A percentile compares a stretch with the other conserved stretches of the same genome.
Evolutionary conservation across 2,113 vertebrate species (phyloP).

Genomic region (Butorides virescens): DNA sequence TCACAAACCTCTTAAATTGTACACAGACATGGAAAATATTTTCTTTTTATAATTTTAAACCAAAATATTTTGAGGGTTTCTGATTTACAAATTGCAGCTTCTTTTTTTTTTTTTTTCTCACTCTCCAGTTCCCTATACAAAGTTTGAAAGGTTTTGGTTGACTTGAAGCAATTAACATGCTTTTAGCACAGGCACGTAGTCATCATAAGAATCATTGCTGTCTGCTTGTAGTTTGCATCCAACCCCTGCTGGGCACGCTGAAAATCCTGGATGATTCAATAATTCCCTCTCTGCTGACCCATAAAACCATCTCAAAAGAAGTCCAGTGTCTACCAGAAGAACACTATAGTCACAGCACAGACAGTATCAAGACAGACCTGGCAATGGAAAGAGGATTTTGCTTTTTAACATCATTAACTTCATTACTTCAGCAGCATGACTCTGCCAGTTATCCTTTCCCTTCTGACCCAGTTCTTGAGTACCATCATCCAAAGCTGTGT

Average conservation of each 20-base stretch:
- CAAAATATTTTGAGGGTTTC: background rate
- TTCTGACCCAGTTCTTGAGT: background rate
- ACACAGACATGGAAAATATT: accelerated
- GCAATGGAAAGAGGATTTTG: background rate
- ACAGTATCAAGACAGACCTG: background rate
- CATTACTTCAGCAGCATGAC: background rate
- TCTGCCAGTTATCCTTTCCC: background rate
- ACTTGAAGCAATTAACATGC: background rate
- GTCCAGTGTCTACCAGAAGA: background rate
- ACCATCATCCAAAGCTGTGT: background rate
- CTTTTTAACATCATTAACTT: background rate
- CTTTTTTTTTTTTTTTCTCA: accelerated
- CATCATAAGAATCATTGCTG: background rate
- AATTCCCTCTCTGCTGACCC: background rate
- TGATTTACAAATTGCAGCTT: background rate
- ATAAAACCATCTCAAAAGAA: background rate
- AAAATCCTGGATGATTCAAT: background rate
- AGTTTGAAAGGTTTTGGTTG: background rate
- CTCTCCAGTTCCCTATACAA: background rate
- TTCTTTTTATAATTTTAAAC: background rate
- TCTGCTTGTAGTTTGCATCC: background rate
- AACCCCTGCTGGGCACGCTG: background rate
- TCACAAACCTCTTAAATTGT: background rate
- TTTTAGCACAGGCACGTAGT: background rate
- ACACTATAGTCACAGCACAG: background rate